Evolutionary conservation across 2,888 invertebrate genomes (phyloP), one percentile per base, ranked within the genome.

Genomic region (Coenonympha arcania): DNA sequence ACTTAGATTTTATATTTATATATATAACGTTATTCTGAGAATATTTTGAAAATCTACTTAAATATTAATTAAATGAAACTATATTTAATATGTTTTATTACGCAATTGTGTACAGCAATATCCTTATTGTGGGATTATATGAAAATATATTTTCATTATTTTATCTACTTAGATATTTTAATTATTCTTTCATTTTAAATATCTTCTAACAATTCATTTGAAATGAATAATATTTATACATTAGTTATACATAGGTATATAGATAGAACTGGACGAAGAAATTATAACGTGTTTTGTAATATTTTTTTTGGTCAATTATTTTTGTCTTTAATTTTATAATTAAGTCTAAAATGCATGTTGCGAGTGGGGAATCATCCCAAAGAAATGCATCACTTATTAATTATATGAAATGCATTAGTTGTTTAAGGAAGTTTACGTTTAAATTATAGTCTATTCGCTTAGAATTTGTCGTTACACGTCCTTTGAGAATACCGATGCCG

Each of bases 11-110:
- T 33, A 33, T 37, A 34, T 48, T 42, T 41, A 42, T 54, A 26
- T 42, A 48, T 52, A 51, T 47, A 51, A 51, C 41, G 51, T 52
- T 55, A 52, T 41, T 54, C 41, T 45, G 55, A 55, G 51, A 54
- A 54, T 54, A 54, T 47, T 48, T 39, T 48, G 48, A 46, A 39
- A 41, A 20, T 55, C 52, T 46, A 55, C 41, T 49, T 51, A 51
- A 33, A 48, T 48, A 41, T 41, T 44, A 44, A 18, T 34, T n/a
- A 22, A 34, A 44, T 34, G 34, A 44, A 33, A 19, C 34, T 44
- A 44, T 34, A 36, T 37, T 43, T n/a, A n/a, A n/a, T n/a, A n/a
- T n/a, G 13, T 34, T 42, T 42, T 36, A 42, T 18, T 30, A 44
- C 39, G 49, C 49, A n/a, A 15, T 31, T 49, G 42, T 49, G 31